Evolutionary conservation across 2,888 invertebrate species (phyloP).

Genomic region (Lycophotia porphyrea): DNA sequence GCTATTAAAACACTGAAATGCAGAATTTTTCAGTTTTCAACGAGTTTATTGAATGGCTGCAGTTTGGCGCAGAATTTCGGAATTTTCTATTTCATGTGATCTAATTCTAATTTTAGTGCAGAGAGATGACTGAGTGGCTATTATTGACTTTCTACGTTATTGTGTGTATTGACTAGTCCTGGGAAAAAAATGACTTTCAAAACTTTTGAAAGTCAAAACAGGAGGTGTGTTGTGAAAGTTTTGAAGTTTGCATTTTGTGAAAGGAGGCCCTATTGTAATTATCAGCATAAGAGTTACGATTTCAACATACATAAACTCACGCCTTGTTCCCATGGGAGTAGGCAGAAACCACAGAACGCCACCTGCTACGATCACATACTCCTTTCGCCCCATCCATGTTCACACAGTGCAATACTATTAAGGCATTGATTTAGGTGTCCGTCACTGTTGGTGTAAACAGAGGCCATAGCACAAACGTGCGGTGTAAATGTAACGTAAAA

Average conservation of each 20-base stretch:
- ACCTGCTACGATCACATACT: neutral
- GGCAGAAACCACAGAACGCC: neutral
- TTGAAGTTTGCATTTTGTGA: neutral
- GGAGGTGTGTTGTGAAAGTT: no score
- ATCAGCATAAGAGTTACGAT: neutral
- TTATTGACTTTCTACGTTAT: neutral
- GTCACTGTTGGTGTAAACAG: neutral
- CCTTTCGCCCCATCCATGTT: neutral
- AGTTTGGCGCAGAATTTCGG: slow-evolving; percentile 31
- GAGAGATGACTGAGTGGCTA: neutral
- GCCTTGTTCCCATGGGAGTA: neutral
- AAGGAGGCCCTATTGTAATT: neutral
- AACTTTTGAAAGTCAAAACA: neutral
- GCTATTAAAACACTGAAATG: slow-evolving; percentile 12
- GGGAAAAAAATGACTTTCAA: neutral
- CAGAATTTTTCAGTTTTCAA: slow-evolving; percentile 23
- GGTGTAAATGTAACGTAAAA: no score
- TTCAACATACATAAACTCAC: neutral
- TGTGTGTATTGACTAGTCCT: neutral
- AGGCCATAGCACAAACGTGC: no score
- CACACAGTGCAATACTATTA: neutral
- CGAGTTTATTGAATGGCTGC: slow-evolving; percentile 28
- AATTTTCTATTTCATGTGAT: slow-evolving; percentile 32
- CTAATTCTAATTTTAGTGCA: neutral
- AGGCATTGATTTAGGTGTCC: neutral